Evolutionary conservation across 2,797 vertebrate genomes (phyloP).

Genomic region (Micrastur ruficollis): DNA sequence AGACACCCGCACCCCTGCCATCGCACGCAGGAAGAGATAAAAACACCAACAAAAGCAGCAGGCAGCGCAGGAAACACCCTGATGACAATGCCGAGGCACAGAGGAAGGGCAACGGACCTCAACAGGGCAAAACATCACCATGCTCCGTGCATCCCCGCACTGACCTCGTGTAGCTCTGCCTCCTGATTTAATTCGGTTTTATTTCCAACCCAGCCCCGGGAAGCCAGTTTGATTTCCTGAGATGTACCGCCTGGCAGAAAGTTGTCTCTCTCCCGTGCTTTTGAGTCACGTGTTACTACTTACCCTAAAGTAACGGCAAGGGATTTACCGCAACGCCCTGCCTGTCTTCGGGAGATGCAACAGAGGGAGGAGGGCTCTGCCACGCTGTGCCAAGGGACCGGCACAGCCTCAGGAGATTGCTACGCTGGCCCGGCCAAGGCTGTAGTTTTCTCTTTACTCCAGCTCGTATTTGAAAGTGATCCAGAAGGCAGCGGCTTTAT

Average conservation of each 20-base stretch:
- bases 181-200: neutral
- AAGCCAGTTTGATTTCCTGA: neutral
- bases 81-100: neutral
- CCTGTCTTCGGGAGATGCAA: neutral
- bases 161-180: neutral
- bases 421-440: neutral
- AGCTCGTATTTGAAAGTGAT: neutral
- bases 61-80: constrained; percentile 32
- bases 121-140: neutral
- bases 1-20: neutral
- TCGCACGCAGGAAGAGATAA: constrained; percentile 5
- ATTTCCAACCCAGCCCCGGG: neutral
- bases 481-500: neutral
- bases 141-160: neutral
- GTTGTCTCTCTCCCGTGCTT: neutral
- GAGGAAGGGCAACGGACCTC: neutral
- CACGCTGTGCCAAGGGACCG: neutral
- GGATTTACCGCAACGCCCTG: neutral
- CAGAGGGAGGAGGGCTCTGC: neutral
- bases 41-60: neutral
- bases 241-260: neutral
- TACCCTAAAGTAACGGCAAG: neutral
- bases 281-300: neutral
- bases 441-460: neutral
- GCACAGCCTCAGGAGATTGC: neutral